Evolutionary conservation across 2,797 vertebrate species (phyloP), one percentile per base, ranked within the genome.

Genomic region (Gymnoscopelus microlampas): DNA sequence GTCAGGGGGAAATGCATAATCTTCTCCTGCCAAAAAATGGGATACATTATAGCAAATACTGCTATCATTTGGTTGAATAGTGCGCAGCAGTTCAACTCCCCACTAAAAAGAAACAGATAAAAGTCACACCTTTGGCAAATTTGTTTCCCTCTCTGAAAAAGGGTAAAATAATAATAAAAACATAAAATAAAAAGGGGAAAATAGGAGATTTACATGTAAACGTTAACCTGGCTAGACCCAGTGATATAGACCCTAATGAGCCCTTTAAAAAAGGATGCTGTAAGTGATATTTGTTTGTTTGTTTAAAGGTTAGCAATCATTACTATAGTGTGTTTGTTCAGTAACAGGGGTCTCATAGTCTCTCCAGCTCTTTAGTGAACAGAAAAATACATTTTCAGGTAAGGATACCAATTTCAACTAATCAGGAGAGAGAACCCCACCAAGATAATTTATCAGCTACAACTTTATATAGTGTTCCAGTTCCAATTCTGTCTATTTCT

Each of bases 51-150:
- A 87, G 83, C 78, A 81, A 86, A 86, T 85, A 88, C 78, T 91
- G 84, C 73, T 72, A 53, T 44, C 74, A 87, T 85, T 83, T 85
- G 84, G 86, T 82, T 79, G 83, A 77, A 79, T 87, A 88, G 87
- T 88, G 83, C 87, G 90, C 78, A 87, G 82, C 84, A 88, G 82
- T 88, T 82, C 71, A 74, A 73, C 84, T 47, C 55, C 71, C 65
- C 71, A 24, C 53, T 69, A 74, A 54, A 24, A 47, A 62, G 15
- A 73, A 71, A 77, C 64, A 63, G 66, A 55, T 61, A 63, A 76
- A 78, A 86, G 78, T 81, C 73, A 82, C 70, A 79, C 88, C 86
- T 89, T 93, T 92, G 89, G 82, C 81, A 83, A 76, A 81, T 71
- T 66, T 15, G 3, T 57, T 15, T 51, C 56, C 65, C 23, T 7